These are phyloP conservation scores for Trichacis sp. DNA, from an alignment of 2,888 invertebrate genomes.

Conservation along the genomic window DNA sequence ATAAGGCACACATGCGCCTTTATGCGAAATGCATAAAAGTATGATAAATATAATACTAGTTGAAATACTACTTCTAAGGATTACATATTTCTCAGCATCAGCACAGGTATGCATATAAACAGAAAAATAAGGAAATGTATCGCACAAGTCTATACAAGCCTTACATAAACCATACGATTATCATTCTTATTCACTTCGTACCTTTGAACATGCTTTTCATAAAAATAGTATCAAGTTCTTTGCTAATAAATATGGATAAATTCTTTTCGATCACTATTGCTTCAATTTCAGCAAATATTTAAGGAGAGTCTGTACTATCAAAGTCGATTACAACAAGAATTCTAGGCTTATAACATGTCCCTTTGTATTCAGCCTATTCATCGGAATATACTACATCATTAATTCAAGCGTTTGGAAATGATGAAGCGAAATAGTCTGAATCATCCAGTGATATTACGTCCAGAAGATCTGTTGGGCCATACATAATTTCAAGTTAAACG, in stretches of 20 bases:
- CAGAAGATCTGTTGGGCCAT: not conserved
- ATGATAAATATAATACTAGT: not conserved
- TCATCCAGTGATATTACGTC: not conserved
- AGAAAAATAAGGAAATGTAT: not conserved
- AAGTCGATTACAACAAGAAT: not conserved
- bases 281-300: not conserved
- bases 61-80: not conserved
- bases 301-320: not conserved
- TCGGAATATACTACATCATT: not conserved
- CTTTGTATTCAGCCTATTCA: not conserved
- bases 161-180: not conserved
- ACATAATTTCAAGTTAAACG: not conserved
- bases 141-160: not conserved
- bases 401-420: not conserved
- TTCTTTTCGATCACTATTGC: not conserved
- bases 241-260: not conserved
- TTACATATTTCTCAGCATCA: not conserved
- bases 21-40: no score
- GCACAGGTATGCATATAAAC: not conserved
- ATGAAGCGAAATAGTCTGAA: not conserved
- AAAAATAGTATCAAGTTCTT: not conserved
- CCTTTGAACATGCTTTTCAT: not conserved
- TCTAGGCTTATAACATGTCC: not conserved
- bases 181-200: not conserved
- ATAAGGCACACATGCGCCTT: no score